A percentile compares a stretch with the other conserved stretches of the same genome.
phyloP scores from a whole-genome alignment of 2,888 invertebrate genomes.

The Meteorus colon region DNA sequence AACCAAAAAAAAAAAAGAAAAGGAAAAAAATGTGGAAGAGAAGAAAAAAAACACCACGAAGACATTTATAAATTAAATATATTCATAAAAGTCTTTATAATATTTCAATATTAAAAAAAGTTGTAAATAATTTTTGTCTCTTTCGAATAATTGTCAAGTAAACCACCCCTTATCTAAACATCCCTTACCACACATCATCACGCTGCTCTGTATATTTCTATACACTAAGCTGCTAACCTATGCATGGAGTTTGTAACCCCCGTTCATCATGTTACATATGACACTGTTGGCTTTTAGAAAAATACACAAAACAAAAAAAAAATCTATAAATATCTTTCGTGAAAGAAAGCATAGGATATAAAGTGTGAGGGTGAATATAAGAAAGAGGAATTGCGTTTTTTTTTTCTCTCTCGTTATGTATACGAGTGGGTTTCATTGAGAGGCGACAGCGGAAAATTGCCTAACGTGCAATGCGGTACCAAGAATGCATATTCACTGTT shows the following conservation, averaged over 20 bases:
- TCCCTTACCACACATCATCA: slow-evolving; percentile 41
- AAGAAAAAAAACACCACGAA: not conserved
- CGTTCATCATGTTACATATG: slow-evolving; percentile 35
- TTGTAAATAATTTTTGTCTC: not conserved
- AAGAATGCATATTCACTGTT: slow-evolving; percentile 27
- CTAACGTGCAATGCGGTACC: slow-evolving; percentile 42
- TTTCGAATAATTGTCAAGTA: not conserved
- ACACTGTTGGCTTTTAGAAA: slow-evolving; percentile 42
- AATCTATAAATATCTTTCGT: slow-evolving; percentile 27
- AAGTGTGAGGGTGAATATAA: not conserved
- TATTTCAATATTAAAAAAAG: not conserved
- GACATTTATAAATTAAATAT: not conserved
- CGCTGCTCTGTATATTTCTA: slow-evolving; percentile 36
- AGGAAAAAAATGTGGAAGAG: not conserved
- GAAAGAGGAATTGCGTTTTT: slow-evolving; percentile 12
- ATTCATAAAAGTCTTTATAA: not conserved
- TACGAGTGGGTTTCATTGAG: slow-evolving; percentile 31
- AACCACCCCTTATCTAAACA: not conserved
- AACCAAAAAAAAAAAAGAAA: not conserved
- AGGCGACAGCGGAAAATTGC: slow-evolving; percentile 52
- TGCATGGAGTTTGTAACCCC: slow-evolving; percentile 60
- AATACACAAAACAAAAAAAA: slow-evolving; percentile 16
- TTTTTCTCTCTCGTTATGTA: not conserved
- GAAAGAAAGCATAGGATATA: slow-evolving; percentile 25
- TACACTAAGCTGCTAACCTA: slow-evolving; percentile 61